These are phyloP conservation scores for Fabriciana adippe DNA, from an alignment of 2,888 invertebrate genomes.

Conservation along the genomic window DNA sequence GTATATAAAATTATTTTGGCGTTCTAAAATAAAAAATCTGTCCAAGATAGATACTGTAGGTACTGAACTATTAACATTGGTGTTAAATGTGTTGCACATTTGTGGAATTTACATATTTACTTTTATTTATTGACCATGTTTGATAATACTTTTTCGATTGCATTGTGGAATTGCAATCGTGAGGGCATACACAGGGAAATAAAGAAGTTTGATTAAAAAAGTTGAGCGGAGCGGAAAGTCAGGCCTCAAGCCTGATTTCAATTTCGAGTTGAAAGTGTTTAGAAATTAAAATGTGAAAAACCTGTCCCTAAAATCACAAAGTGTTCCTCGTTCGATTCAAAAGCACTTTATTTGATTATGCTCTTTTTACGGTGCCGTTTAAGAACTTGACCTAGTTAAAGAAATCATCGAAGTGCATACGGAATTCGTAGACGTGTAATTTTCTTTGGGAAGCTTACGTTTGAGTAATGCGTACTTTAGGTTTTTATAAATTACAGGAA, in stretches of 20 bases:
- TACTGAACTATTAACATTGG: not conserved
- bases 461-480: not conserved
- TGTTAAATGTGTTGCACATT: not conserved
- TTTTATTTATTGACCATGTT: slow-evolving; percentile 34
- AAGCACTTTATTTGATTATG: slow-evolving; percentile 33
- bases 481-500: too few relatives aligned
- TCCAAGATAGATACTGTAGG: not conserved
- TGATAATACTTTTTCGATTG: slow-evolving; percentile 33
- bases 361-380: slow-evolving; percentile 14
- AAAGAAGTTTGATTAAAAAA: slow-evolving; percentile 45
- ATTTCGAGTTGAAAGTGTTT: slow-evolving; percentile 43
- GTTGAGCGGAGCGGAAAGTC: slow-evolving; percentile 39
- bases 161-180: slow-evolving; percentile 36
- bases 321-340: slow-evolving; percentile 29
- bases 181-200: slow-evolving; percentile 39
- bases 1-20: too few relatives aligned
- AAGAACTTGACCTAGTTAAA: slow-evolving; percentile 22
- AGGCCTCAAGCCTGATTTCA: slow-evolving; percentile 38
- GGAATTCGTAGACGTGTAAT: not conserved
- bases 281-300: slow-evolving; percentile 43
- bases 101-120: not conserved
- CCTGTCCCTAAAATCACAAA: slow-evolving; percentile 38
- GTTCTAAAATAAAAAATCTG: too few relatives aligned
- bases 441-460: not conserved
- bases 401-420: not conserved